Percentiles rank a stretch among this genome's conserved stretches.
Evolutionary conservation across 2,888 invertebrate species (phyloP).

Genomic region (Cosmorhoe ocellata): DNA sequence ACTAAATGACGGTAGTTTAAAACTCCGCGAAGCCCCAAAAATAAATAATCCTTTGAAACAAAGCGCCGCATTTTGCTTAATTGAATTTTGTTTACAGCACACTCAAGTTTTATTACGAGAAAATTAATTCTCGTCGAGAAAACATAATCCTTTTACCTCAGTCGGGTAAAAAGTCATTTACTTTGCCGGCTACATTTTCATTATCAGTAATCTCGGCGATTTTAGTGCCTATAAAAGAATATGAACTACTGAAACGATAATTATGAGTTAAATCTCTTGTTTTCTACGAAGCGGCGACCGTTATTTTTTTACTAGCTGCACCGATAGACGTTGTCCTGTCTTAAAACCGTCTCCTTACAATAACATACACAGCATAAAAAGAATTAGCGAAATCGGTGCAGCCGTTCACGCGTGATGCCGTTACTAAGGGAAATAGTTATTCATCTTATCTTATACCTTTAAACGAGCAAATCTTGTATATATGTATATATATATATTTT

Average conservation of each 20-base stretch:
- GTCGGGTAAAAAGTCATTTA: conserved; percentile 43
- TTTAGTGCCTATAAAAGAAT: conserved; percentile 58
- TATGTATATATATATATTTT: no score
- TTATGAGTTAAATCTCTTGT: conserved; percentile 2
- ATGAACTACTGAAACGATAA: conserved; percentile 25
- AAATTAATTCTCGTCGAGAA: conserved; percentile 56
- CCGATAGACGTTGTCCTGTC: no score
- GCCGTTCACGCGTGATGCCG: no score
- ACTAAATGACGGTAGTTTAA: not conserved
- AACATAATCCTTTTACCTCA: conserved; percentile 14
- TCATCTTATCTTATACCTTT: no score
- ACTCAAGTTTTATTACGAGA: conserved; percentile 51
- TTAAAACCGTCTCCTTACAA: no score
- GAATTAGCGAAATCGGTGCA: no score
- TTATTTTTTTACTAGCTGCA: no score
- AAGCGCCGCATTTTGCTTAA: conserved; percentile 36
- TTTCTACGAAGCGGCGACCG: not conserved
- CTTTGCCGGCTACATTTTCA: conserved; percentile 50
- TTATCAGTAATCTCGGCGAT: conserved; percentile 52
- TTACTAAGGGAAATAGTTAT: no score
- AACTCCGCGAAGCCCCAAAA: not conserved
- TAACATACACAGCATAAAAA: no score
- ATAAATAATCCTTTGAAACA: conserved; percentile 4
- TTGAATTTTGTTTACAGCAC: conserved; percentile 61
- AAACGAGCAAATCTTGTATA: no score